Evolutionary conservation across 1,140 invertebrate genomes (phyloP).

Genomic region (Bombus fervidus): DNA sequence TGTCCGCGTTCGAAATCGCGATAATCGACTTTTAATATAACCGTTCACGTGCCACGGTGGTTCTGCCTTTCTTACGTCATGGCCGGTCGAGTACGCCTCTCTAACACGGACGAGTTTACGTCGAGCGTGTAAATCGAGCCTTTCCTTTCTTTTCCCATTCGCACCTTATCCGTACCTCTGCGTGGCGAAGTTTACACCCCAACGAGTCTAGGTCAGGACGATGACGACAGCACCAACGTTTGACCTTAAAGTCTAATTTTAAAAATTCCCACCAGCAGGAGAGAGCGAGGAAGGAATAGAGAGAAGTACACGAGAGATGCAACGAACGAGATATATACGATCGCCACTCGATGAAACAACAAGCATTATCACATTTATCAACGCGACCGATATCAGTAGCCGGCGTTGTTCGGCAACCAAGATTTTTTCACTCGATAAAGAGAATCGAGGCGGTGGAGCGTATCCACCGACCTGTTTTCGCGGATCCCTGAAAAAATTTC

Average conservation of each 20-base stretch:
- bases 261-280: conserved; percentile 32
- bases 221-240: conserved; percentile 63
- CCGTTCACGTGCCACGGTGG: not conserved
- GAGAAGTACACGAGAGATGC: conserved; percentile 4
- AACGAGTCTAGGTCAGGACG: conserved; percentile 64
- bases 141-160: conserved; percentile 47
- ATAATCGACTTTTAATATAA: conserved; percentile 8
- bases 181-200: conserved; percentile 54
- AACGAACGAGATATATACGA: not conserved
- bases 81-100: not conserved
- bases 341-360: conserved; percentile 31
- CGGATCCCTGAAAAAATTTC: not conserved
- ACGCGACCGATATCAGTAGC: conserved; percentile 6
- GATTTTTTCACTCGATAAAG: conserved; percentile 17
- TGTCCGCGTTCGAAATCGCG: not conserved
- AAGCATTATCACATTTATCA: conserved; percentile 27
- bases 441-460: conserved; percentile 11
- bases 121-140: conserved; percentile 45
- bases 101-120: not conserved
- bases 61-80: not conserved
- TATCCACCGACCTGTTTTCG: not conserved
- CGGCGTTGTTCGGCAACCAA: not conserved
- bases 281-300: not conserved
- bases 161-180: conserved; percentile 47
- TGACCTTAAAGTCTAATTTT: conserved; percentile 62